Evolutionary conservation across 2,888 invertebrate genomes (phyloP).

Genomic region (Tupiocoris notatus): DNA sequence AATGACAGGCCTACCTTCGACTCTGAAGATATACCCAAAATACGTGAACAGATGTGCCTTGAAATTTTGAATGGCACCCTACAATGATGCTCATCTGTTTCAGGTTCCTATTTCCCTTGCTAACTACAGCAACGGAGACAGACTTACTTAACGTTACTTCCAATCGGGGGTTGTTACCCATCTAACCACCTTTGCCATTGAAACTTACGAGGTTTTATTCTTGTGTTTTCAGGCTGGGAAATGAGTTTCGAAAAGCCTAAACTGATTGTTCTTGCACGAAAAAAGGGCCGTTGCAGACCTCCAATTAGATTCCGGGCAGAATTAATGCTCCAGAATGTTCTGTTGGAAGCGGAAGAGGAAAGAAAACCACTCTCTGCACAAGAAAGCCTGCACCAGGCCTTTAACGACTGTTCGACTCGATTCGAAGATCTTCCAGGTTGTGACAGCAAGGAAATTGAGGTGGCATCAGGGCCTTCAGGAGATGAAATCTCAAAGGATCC

Average conservation of each 20-base stretch:
- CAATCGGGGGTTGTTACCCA: no score
- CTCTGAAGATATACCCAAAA: no score
- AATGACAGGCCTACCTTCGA: no score
- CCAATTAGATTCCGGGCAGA: not conserved
- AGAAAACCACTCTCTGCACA: not conserved
- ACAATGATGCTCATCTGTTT: no score
- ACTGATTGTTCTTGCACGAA: not conserved
- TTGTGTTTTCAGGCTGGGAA: not conserved
- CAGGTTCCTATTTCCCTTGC: no score
- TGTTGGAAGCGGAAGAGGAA: not conserved
- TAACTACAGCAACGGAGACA: no score
- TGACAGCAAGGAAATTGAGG: not conserved
- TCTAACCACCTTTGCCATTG: no score
- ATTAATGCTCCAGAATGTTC: not conserved
- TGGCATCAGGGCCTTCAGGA: not conserved
- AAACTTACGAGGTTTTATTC: conserved; percentile 5
- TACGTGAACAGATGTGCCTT: no score
- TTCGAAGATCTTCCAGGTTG: not conserved
- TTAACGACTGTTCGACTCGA: not conserved
- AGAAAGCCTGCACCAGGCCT: not conserved
- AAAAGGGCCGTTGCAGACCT: not conserved
- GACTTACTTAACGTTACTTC: no score
- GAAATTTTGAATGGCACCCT: no score
- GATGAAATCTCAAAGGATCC: not conserved
- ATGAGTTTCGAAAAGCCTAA: not conserved